A percentile compares a stretch with the other conserved stretches of the same genome.
Evolutionary conservation across 2,797 vertebrate genomes (phyloP).

Genomic region (Cygnus olor): DNA sequence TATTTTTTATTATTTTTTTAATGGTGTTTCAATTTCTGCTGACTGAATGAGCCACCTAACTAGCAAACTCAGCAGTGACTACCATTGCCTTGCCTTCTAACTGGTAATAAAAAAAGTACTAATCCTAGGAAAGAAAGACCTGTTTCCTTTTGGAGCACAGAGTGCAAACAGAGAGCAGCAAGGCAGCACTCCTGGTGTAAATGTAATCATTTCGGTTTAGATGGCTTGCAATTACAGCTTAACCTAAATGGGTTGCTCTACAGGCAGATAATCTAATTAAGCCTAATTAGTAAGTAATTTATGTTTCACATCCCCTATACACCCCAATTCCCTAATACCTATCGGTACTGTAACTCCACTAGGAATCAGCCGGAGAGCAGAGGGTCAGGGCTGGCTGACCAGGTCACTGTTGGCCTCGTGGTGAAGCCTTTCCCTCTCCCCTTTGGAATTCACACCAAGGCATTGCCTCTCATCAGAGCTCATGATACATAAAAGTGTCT

Average conservation of each 20-base stretch:
- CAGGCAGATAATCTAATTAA: constrained; percentile 11
- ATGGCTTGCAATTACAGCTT: background rate
- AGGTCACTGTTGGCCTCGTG: fast-evolving
- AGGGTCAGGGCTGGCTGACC: background rate
- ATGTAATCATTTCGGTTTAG: background rate
- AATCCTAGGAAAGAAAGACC: background rate
- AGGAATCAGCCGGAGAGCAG: background rate
- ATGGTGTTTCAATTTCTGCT: background rate
- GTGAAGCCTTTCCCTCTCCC: background rate
- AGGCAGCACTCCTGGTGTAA: background rate
- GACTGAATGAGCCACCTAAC: background rate
- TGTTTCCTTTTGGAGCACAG: background rate
- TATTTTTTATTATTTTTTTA: background rate
- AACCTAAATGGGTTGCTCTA: background rate
- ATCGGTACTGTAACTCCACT: background rate
- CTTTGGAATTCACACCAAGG: background rate
- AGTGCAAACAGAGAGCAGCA: background rate
- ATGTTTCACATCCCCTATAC: background rate
- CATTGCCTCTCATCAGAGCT: background rate
- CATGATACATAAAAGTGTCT: background rate
- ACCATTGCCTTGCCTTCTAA: background rate
- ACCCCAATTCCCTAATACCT: background rate
- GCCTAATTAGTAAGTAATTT: constrained; percentile 10
- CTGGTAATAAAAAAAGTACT: background rate
- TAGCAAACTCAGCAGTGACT: background rate